Evolutionary conservation across 2,888 invertebrate genomes (phyloP), one percentile per base, ranked within the genome.

Genomic region (Pristionchus exspectatus): DNA sequence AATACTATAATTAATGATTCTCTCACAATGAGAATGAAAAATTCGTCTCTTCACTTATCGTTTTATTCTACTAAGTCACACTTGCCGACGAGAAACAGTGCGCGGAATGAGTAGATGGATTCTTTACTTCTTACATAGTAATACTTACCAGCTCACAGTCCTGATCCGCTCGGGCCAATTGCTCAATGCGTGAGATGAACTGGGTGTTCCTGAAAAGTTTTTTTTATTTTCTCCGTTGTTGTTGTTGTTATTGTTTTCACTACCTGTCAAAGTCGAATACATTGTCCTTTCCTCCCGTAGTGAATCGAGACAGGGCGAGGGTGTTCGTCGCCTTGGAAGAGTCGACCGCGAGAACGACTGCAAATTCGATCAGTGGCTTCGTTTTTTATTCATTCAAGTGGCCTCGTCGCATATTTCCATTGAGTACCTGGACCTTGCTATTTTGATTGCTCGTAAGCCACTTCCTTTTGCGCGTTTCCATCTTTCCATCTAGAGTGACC

Each of bases 251-350:
- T 27, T 27, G 44, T 50, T 54, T 12, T 9, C 0, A 24, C 14
- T 83, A 77, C 77, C 88, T 24, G 27, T 93, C 93, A 87, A 92
- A 93, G 59, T 90, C 89, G 88, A 90, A 93, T 12, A 93, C 91
- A 38, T 92, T 88, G 18, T 93, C 89, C 30, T 90, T 85, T 38
- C 90, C 63, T 10, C 92, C 91, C 2, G 91, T 91, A 2, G 91
- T 91, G 87, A 88, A 90, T 44, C 59, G 87, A 24, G 77, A 72
- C 63, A 91, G 72, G 0, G 66, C 30, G 1, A 38, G 50, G 12
- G 77, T 91, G 87, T 90, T 66, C 9, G 91, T 90, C 9, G 59
- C 66, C 16, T 88, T 38, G 12, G 91, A 91, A n/a, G 90, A 88
- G 59, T 91, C 91, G n/a, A 91, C 91, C 9, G 91, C 91, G n/a